Conservation (phyloP, 2,113 vertebrate species). For the Macquaria australasica region DNA sequence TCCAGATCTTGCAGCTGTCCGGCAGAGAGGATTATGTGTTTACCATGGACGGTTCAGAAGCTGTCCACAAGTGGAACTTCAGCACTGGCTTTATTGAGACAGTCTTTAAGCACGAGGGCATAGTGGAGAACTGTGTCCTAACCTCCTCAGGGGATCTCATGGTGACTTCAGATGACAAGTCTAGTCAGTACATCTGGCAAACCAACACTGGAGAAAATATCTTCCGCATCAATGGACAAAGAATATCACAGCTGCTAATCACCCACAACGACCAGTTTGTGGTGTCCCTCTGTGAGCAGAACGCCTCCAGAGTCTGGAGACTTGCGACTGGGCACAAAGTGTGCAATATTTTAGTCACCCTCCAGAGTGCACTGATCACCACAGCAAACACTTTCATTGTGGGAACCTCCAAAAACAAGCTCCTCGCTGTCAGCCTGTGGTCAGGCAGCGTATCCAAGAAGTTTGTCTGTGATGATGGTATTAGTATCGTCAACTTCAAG, state of each 20-base stretch:
- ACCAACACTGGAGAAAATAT: conserved; percentile 95
- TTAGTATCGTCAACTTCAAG: conserved; percentile 94
- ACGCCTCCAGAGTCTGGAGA: conserved; percentile 97
- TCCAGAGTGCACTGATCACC: conserved; percentile 97
- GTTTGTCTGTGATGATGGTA: conserved; percentile 95
- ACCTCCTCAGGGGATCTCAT: conserved; percentile 96
- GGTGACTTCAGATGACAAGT: conserved; percentile 97
- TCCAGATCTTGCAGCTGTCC: conserved; percentile 91
- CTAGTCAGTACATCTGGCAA: conserved; percentile 98
- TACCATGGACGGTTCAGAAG: conserved; percentile 95
- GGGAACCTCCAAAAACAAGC: conserved; percentile 95
- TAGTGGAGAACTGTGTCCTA: conserved; percentile 95
- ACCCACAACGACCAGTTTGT: conserved; percentile 99
- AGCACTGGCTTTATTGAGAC: conserved; percentile 97
- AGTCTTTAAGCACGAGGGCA: conserved; percentile 96
- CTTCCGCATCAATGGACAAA: conserved; percentile 97
- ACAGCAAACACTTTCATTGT: conserved; percentile 98
- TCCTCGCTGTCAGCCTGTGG: conserved; percentile 97
- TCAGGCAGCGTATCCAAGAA: conserved; percentile 99
- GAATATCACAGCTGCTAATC: conserved; percentile 95
- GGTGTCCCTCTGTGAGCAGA: conserved; percentile 98
- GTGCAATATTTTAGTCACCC: conserved; percentile 97
- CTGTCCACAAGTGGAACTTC: conserved; percentile 98
- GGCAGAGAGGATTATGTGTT: conserved; percentile 96
- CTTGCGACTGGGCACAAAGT: conserved; percentile 96